Evolutionary conservation across 1,140 invertebrate species (phyloP).

Genomic region (roundworm (Caenorhabditis elegans)): DNA sequence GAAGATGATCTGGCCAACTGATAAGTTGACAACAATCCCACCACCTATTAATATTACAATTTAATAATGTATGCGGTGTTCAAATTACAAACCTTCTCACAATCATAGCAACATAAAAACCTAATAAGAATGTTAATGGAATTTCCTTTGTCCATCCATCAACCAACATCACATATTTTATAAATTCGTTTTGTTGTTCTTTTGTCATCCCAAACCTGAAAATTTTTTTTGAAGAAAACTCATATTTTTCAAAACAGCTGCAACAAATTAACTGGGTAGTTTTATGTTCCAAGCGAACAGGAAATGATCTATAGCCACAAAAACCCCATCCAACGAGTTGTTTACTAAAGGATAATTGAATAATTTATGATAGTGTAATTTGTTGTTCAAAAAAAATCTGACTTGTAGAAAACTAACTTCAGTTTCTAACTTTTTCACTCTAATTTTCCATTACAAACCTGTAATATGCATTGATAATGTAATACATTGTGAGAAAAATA

Average conservation of each 20-base stretch:
- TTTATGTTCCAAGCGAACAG: neutral
- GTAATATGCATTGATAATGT: slow-evolving; percentile 51
- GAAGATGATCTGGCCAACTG: slow-evolving; percentile 51
- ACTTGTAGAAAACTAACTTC: too few relatives aligned
- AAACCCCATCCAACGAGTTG: too few relatives aligned
- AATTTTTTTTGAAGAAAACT: neutral
- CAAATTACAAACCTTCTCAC: slow-evolving; percentile 43
- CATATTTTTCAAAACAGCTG: neutral
- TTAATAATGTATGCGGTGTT: neutral
- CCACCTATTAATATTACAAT: slow-evolving; percentile 44
- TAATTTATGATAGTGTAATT: neutral
- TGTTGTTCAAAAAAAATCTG: neutral
- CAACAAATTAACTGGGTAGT: neutral
- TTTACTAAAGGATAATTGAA: neutral
- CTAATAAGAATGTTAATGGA: slow-evolving; percentile 57
- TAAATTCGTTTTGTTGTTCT: slow-evolving; percentile 45
- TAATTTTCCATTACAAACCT: too few relatives aligned
- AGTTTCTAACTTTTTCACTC: too few relatives aligned
- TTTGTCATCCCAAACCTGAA: slow-evolving; percentile 48
- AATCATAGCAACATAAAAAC: slow-evolving; percentile 62
- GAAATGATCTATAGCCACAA: neutral
- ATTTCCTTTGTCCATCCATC: slow-evolving; percentile 54
- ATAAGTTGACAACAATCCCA: slow-evolving; percentile 59
- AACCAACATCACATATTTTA: slow-evolving; percentile 51
- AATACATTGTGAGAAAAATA: slow-evolving; percentile 51